phyloP scores from a whole-genome alignment of 2,113 vertebrate species.

The Todiramphus chloris region DNA sequence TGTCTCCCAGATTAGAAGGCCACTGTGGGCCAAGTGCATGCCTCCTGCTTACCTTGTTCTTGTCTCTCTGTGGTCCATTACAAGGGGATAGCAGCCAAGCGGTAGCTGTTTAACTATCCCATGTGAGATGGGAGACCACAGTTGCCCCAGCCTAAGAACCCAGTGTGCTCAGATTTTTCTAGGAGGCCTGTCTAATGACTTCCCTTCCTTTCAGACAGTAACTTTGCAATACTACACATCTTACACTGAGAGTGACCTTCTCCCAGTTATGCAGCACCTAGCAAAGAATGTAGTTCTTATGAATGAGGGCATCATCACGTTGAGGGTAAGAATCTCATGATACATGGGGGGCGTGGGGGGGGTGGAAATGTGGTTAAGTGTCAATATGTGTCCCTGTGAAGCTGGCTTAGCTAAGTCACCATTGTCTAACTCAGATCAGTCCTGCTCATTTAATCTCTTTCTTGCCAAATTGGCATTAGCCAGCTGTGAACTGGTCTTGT shows the following conservation, averaged over 20 bases:
- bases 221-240: conserved; percentile 77
- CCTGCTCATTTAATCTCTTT: background rate
- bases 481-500: background rate
- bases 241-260: conserved; percentile 76
- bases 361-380: background rate
- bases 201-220: conserved; percentile 50
- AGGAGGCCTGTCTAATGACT: background rate
- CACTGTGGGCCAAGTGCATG: background rate
- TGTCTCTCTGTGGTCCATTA: background rate
- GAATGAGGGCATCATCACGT: conserved; percentile 75
- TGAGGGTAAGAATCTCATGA: conserved; percentile 70
- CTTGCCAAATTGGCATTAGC: background rate
- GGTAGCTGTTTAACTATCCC: background rate
- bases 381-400: rapidly evolving
- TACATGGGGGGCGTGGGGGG: rapidly evolving
- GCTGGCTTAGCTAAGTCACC: background rate
- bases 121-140: background rate
- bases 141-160: background rate
- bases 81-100: background rate
- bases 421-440: background rate
- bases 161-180: background rate
- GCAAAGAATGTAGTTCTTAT: conserved; percentile 86
- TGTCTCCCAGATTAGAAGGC: background rate
- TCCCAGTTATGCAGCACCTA: conserved; percentile 82
- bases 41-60: background rate